Percentiles rank a stretch among this genome's conserved stretches.
Evolutionary conservation across 2,797 vertebrate genomes (phyloP).

Genomic region (Eulemur mongoz): DNA sequence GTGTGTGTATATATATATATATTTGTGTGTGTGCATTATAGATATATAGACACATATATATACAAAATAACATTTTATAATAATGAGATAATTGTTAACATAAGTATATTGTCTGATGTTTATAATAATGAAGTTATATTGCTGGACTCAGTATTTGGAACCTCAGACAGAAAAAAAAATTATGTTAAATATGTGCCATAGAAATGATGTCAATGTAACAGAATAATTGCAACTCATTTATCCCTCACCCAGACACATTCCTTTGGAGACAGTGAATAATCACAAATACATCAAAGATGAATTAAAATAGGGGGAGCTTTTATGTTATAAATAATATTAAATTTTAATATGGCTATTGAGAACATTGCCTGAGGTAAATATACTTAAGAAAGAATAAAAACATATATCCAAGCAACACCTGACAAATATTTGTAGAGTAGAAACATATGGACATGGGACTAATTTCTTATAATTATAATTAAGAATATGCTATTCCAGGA

Average conservation of each 20-base stretch:
- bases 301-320: neutral
- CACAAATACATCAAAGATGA: conserved; percentile 11
- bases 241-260: neutral
- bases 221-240: neutral
- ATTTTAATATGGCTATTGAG: neutral
- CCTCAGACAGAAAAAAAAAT: neutral
- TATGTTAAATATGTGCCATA: neutral
- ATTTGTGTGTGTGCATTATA: neutral
- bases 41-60: neutral
- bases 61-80: neutral
- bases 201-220: neutral
- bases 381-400: neutral
- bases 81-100: neutral
- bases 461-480: neutral
- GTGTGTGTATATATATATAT: neutral
- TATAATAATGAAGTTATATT: neutral
- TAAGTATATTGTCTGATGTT: neutral
- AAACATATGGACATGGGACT: neutral
- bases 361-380: neutral
- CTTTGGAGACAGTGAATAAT: neutral
- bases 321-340: neutral
- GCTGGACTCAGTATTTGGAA: neutral
- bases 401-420: neutral
- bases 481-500: neutral
- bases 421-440: neutral